Evolutionary conservation across 2,888 invertebrate species (phyloP).

Genomic region (Caenorhabditis wallacei): DNA sequence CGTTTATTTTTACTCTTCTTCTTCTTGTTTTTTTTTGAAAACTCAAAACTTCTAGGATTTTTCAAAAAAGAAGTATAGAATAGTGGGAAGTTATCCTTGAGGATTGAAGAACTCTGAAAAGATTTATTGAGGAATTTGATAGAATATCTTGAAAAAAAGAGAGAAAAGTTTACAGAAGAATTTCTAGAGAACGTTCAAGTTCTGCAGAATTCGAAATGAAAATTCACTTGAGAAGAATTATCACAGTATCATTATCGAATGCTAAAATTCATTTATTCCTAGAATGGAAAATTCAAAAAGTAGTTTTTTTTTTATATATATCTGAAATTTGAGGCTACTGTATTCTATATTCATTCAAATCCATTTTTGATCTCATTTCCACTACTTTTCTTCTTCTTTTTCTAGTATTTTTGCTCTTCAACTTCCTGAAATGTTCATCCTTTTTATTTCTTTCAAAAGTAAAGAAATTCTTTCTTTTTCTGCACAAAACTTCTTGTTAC

Average conservation of each 20-base stretch:
- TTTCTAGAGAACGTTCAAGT: too few species aligned
- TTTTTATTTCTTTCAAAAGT: constrained; percentile 34
- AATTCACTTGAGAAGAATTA: too few species aligned
- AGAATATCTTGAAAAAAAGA: too few species aligned
- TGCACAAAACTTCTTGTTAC: constrained; percentile 40
- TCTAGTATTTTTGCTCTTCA: background rate
- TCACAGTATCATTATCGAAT: too few species aligned
- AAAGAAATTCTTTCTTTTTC: constrained; percentile 32
- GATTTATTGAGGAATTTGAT: background rate
- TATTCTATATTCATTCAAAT: background rate
- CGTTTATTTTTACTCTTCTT: constrained; percentile 25
- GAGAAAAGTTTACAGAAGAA: too few species aligned
- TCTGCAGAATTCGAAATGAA: too few species aligned
- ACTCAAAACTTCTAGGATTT: background rate
- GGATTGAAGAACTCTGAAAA: background rate
- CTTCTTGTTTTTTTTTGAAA: constrained; percentile 36
- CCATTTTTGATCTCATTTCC: background rate
- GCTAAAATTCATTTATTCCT: too few species aligned
- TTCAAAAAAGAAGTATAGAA: background rate
- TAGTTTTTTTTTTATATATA: too few species aligned
- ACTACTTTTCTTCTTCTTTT: background rate
- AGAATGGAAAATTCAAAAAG: too few species aligned
- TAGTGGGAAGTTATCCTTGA: too few species aligned
- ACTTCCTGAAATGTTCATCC: constrained; percentile 36
- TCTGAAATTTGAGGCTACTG: too few species aligned